Evolutionary conservation across 2,888 invertebrate species (phyloP).

Genomic region (Hirtodrosophila duncani): DNA sequence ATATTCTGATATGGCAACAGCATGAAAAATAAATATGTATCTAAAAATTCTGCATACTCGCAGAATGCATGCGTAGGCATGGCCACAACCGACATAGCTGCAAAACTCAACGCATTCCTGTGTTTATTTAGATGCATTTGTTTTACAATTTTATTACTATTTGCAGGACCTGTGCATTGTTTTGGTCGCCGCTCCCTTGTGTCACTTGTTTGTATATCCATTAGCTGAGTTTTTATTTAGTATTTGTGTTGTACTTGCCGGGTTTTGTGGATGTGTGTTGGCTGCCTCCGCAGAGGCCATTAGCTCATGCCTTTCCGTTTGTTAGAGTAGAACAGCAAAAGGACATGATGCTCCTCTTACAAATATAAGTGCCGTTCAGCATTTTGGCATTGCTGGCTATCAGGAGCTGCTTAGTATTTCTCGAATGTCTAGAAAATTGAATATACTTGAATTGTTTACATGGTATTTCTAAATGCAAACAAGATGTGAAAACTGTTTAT

Average conservation of each 20-base stretch:
- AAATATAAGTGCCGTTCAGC: no score
- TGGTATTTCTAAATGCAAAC: no score
- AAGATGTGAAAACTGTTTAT: no score
- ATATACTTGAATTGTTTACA: no score
- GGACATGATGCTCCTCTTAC: no score
- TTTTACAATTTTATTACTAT: constrained; percentile 43
- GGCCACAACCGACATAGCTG: no score
- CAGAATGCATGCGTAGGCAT: no score
- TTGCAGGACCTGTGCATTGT: constrained; percentile 28
- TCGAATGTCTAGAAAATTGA: no score
- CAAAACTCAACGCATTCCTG: constrained; percentile 13
- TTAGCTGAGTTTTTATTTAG: constrained; percentile 31
- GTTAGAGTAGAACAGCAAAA: constrained; percentile 14
- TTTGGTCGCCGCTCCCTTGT: constrained; percentile 35
- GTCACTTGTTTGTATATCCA: constrained; percentile 48
- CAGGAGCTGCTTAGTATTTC: no score
- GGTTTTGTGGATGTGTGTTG: constrained; percentile 9
- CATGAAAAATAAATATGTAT: constrained; percentile 41
- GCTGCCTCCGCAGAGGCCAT: no score
- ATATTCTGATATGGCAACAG: constrained; percentile 23
- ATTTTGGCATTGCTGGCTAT: no score
- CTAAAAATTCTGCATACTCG: constrained; percentile 29
- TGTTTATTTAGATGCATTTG: constrained; percentile 60
- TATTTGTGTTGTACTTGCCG: constrained; percentile 20
- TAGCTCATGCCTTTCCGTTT: no score